Evolutionary conservation across 2,113 vertebrate species (phyloP), one percentile per base, ranked within the genome.

Genomic region (Regulus satrapa): DNA sequence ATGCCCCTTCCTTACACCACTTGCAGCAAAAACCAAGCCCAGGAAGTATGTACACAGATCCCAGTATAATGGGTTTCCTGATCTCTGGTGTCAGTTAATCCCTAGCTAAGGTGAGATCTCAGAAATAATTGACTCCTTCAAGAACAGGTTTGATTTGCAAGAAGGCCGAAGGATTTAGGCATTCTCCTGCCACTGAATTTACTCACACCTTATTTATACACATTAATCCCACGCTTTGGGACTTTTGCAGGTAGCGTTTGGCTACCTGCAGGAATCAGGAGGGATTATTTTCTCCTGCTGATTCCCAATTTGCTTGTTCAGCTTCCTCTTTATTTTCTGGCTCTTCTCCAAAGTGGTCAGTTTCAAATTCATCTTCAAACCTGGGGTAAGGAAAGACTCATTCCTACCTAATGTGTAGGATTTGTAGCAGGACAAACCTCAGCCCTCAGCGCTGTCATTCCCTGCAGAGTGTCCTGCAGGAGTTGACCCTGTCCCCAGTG

Each of bases 251-350:
- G 59, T 15, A 85, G 49, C 4, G 3, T 77, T 77, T 64, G 56
- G 40, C 68, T 72, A 94, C 90, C 88, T 85, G 74, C 85, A 85
- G 90, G 54, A 92, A 72, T 51, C 28, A 36, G 54, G 58, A 76
- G 62, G 95, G 81, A 95, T 94, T 95, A 92, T 89, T 92, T 94
- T 52, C 78, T 66, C 61, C 74, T 48, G 66, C 81, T 78, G 92
- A 82, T 68, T 64, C 73, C 66, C 28, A 72, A 55, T 58, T 77
- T 85, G 36, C 31, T 32, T 93, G 61, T 96, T 68, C 78, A 66
- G 45, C 45, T 75, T 43, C 61, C 41, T 72, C 61, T 79, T 77
- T 9, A 1, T 63, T 94, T 71, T 32, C 48, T 93, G 68, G 54
- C 94, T 78, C n/a, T 92, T 34, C 71, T 94, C 88, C 94, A 85